These are phyloP conservation scores for Eutrigla gurnardus DNA, from an alignment of 2,797 vertebrate species.

Conservation along the genomic window DNA sequence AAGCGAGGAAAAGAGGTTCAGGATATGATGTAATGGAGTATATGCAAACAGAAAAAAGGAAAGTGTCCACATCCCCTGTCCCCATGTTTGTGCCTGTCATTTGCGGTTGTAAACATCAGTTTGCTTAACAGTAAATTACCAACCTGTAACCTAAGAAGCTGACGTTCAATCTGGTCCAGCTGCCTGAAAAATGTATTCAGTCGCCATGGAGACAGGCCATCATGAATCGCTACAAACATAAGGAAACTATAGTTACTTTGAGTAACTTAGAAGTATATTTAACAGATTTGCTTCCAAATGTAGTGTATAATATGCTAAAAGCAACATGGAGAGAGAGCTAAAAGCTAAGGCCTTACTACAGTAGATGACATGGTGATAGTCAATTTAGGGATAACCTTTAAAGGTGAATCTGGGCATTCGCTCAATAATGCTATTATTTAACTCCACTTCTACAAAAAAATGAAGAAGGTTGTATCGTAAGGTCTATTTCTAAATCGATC, in stretches of 20 bases:
- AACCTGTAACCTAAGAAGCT: conserved; percentile 10
- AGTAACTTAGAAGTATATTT: not conserved
- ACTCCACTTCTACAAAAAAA: not conserved
- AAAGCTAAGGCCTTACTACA: not conserved
- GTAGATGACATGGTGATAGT: not conserved
- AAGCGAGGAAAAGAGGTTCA: not conserved
- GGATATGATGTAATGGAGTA: not conserved
- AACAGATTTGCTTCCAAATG: not conserved
- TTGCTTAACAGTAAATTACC: not conserved
- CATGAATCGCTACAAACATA: conserved; percentile 5
- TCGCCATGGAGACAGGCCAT: not conserved
- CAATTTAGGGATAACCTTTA: not conserved
- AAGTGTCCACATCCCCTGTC: not conserved
- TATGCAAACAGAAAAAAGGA: no score
- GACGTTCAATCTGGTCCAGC: not conserved
- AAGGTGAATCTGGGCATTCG: not conserved
- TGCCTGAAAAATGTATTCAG: not conserved
- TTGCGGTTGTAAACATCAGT: not conserved
- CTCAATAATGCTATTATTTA: no score
- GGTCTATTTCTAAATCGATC: not conserved
- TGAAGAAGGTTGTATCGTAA: not conserved
- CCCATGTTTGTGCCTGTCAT: not conserved
- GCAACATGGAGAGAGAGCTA: not conserved
- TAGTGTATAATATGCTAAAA: not conserved
- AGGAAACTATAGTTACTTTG: not conserved